These are phyloP conservation scores for Enteromius unitaeniatus DNA, from an alignment of 2,797 vertebrate genomes.

Conservation along the genomic window DNA sequence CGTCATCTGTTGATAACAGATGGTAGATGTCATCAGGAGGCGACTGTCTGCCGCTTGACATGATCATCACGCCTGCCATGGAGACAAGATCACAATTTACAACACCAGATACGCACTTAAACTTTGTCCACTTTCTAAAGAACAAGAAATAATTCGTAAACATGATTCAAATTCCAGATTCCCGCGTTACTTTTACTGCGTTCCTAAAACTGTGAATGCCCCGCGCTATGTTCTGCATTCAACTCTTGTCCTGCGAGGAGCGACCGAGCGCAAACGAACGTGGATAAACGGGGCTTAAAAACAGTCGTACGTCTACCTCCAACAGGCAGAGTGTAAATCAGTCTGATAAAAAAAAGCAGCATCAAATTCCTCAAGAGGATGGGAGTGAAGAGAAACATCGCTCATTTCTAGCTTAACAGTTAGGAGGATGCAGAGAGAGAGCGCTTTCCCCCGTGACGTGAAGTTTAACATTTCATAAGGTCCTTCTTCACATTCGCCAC, in stretches of 20 bases:
- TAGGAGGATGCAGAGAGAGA: neutral
- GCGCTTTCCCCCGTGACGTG: neutral
- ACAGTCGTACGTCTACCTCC: slow-evolving; percentile 46
- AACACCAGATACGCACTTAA: slow-evolving; percentile 19
- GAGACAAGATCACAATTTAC: slow-evolving; percentile 40
- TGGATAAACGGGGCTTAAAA: slow-evolving; percentile 58
- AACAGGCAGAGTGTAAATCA: slow-evolving; percentile 54
- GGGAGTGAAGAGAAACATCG: neutral
- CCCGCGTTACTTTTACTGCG: neutral
- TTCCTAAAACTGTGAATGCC: neutral
- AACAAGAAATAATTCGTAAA: neutral
- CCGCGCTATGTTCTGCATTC: slow-evolving; percentile 7
- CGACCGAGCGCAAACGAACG: slow-evolving; percentile 40
- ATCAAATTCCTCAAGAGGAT: slow-evolving; percentile 28
- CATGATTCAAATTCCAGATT: slow-evolving; percentile 9
- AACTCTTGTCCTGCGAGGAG: slow-evolving; percentile 28
- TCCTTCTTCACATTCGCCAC: neutral
- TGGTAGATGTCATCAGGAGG: slow-evolving; percentile 74
- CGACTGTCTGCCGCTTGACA: slow-evolving; percentile 72
- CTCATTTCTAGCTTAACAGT: neutral
- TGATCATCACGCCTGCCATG: slow-evolving; percentile 57
- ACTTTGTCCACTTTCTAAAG: slow-evolving; percentile 32
- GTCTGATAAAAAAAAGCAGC: slow-evolving; percentile 34
- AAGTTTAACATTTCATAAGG: slow-evolving; percentile 34
- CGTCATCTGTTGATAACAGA: slow-evolving; percentile 71